Base-by-base conservation (phyloP, 2,797 vertebrate genomes). In the Syncerus caffer region DNA sequence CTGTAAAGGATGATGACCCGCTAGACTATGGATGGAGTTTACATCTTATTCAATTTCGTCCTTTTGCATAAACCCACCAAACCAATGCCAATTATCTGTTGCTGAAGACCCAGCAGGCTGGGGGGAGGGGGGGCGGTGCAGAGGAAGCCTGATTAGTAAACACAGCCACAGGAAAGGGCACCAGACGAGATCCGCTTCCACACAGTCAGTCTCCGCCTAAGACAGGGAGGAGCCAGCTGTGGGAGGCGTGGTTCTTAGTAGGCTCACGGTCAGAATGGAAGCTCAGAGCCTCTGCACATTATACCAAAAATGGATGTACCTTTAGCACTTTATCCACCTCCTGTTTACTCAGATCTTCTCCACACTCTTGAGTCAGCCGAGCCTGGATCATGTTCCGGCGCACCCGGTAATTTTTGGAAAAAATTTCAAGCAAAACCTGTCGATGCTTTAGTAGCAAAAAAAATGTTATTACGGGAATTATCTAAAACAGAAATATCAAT, bases 271-370 rank as follows among this genome's bases (percentile, higher is more conserved):
- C 34, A 90, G 62, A 82, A 85, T 1, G 12, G 19, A 16, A n/a
- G 10, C n/a, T 45, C 25, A 76, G 55, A 5, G 38, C 51, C 87
- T 85, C 10, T 42, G 31, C 16, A 14, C n/a, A 17, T n/a, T 3
- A 13, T 2, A 21, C 7, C 25, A 21, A 47, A 71, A 21, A 47
- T 0, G 3, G 6, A 53, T 34, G 29, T 98, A 99, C 99, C 99
- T 99, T 99, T 86, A 99, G 99, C 98, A 99, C 98, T 95, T 99
- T 99, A 98, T 99, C 99, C 62, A 99, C 86, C 58, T 99, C 99
- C 25, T 99, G 98, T 97, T 99, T 99, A 47, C 99, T 98, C 8
- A 99, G 98, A 2, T 98, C 99, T 80, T 99, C 99, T 42, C 99
- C 99, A 7, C 99, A 99, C 97, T 99, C 99, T 97, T 99, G 99